Percentiles rank a stretch among this genome's conserved stretches.
phyloP scores from a whole-genome alignment of 2,888 invertebrate species.

The Harmothoe impar region DNA sequence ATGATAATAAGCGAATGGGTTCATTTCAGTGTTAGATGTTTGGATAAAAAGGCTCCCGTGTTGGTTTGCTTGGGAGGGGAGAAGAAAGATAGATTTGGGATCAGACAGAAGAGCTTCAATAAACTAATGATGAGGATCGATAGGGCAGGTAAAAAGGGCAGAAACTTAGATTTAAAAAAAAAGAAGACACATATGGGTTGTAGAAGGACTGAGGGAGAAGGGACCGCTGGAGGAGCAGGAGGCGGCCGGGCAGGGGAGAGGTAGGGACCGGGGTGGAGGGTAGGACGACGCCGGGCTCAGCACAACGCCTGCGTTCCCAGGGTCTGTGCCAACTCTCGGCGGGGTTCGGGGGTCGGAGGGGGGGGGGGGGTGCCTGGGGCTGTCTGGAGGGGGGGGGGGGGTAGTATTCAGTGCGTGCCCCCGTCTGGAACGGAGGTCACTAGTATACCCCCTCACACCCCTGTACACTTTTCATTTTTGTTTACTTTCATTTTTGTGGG shows the following conservation, averaged over 20 bases:
- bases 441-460: neutral
- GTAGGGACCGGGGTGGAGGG: neutral
- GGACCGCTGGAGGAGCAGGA: too few relatives aligned
- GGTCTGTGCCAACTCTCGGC: slow-evolving; percentile 18
- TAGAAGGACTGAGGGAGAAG: too few relatives aligned
- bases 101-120: too few relatives aligned
- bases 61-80: too few relatives aligned
- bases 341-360: neutral
- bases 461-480: neutral
- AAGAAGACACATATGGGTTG: too few relatives aligned
- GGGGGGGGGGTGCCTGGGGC: neutral
- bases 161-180: too few relatives aligned
- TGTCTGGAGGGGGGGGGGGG: neutral
- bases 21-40: too few relatives aligned
- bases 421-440: slow-evolving; percentile 36
- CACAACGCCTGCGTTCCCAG: slow-evolving; percentile 12
- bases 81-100: too few relatives aligned
- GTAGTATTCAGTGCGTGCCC: neutral
- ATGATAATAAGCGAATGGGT: too few relatives aligned
- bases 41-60: too few relatives aligned
- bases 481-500: neutral
- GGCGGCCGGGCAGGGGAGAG: neutral
- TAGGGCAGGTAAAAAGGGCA: too few relatives aligned
- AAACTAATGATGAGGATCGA: too few relatives aligned
- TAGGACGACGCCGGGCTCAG: neutral